Conservation (phyloP, 2,888 invertebrate species). For the Aphodius sticticus region DNA sequence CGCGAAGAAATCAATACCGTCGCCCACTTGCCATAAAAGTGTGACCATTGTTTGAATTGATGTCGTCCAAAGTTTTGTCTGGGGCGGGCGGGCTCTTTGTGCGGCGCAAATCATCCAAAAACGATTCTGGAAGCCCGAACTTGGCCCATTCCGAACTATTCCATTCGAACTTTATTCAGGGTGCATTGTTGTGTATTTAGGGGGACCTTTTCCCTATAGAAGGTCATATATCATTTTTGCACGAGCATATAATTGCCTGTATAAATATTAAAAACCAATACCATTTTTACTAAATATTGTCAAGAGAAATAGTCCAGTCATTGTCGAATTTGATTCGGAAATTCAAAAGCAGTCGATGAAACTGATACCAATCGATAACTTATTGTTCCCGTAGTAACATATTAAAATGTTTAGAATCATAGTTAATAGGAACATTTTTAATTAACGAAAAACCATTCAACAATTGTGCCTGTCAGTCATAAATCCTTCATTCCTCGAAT, state of each 20-base stretch:
- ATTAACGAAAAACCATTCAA: too few species aligned
- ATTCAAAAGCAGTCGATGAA: too few species aligned
- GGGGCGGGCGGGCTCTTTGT: neutral
- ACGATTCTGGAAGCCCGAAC: neutral
- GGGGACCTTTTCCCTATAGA: neutral
- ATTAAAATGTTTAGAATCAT: too few species aligned
- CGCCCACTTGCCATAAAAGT: neutral
- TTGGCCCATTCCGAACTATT: neutral
- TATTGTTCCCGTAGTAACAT: too few species aligned
- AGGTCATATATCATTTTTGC: neutral
- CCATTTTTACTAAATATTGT: too few species aligned
- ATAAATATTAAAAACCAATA: neutral
- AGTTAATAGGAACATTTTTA: too few species aligned
- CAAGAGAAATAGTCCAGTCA: too few species aligned
- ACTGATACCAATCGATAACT: too few species aligned
- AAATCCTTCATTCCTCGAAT: too few species aligned
- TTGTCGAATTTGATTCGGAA: too few species aligned
- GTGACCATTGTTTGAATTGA: conserved; percentile 4
- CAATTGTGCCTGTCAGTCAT: too few species aligned
- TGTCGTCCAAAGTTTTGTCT: neutral
- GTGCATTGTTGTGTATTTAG: neutral
- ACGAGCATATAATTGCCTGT: neutral
- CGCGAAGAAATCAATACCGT: neutral
- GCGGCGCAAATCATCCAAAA: neutral
- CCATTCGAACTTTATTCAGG: neutral